These are phyloP conservation scores for Polyodon spathula DNA, from an alignment of 2,113 vertebrate species.

Conservation along the genomic window DNA sequence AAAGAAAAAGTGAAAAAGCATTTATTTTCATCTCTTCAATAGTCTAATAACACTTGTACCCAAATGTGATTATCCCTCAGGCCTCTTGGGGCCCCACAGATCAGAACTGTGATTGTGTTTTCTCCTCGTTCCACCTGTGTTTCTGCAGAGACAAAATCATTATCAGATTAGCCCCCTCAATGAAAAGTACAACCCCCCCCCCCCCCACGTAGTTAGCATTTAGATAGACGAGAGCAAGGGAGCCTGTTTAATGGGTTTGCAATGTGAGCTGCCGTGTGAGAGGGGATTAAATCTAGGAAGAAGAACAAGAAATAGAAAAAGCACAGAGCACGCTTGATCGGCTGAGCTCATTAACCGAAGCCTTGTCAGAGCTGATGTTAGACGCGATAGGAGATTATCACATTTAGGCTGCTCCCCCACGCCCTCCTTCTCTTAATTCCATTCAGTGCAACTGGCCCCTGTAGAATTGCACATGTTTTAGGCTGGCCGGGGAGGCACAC, in stretches of 20 bases:
- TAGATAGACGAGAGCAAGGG: slow-evolving; percentile 85
- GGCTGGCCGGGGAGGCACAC: slow-evolving; percentile 31
- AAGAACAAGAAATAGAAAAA: slow-evolving; percentile 51
- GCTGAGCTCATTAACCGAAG: slow-evolving; percentile 87
- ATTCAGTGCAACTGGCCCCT: slow-evolving; percentile 57
- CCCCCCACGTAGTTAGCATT: slow-evolving; percentile 87
- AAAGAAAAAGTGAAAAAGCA: too few species aligned
- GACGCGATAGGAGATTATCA: slow-evolving; percentile 96
- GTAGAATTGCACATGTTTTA: slow-evolving; percentile 48
- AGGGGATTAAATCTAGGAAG: slow-evolving; percentile 66
- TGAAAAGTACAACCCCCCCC: slow-evolving; percentile 56
- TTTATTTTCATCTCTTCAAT: too few species aligned
- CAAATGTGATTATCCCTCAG: slow-evolving; percentile 11
- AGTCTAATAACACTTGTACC: slow-evolving; percentile 7
- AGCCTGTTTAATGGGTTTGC: slow-evolving; percentile 72
- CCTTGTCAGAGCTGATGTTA: slow-evolving; percentile 80
- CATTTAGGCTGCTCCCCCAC: slow-evolving; percentile 72
- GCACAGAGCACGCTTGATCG: slow-evolving; percentile 75
- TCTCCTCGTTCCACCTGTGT: slow-evolving; percentile 19
- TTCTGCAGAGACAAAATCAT: slow-evolving; percentile 50
- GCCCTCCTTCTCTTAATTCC: slow-evolving; percentile 42
- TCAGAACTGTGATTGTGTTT: background rate
- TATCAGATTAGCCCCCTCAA: slow-evolving; percentile 66
- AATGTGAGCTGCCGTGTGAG: slow-evolving; percentile 66
- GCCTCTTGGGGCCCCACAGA: background rate